phyloP scores from a whole-genome alignment of 2,113 vertebrate species.

The Thunnus maccoyii region DNA sequence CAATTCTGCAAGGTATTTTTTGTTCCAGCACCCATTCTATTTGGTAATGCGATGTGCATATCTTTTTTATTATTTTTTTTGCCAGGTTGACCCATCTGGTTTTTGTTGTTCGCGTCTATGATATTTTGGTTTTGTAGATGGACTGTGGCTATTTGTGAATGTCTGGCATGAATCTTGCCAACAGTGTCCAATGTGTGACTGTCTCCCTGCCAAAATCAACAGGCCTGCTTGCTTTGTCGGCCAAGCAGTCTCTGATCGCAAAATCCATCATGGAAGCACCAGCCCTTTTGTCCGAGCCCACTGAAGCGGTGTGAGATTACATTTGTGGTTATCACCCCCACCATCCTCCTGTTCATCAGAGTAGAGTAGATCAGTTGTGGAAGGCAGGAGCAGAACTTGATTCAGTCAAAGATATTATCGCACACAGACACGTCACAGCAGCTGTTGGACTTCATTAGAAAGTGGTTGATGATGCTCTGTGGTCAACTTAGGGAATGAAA shows the following conservation, averaged over 20 bases:
- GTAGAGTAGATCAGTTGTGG: slow-evolving; percentile 25
- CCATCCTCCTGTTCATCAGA: slow-evolving; percentile 48
- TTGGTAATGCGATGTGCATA: no score
- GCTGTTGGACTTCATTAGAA: slow-evolving; percentile 69
- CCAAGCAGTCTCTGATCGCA: slow-evolving; percentile 62
- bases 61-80: no score
- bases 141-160: slow-evolving; percentile 24
- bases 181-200: slow-evolving; percentile 36
- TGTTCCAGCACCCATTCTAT: no score
- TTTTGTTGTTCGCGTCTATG: slow-evolving; percentile 22
- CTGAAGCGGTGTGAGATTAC: slow-evolving; percentile 70
- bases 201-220: slow-evolving; percentile 68
- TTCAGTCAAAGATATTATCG: slow-evolving; percentile 53
- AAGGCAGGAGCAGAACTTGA: slow-evolving; percentile 38
- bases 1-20: no score
- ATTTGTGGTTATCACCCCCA: slow-evolving; percentile 57
- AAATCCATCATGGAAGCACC: slow-evolving; percentile 58
- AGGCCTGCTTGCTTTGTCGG: slow-evolving; percentile 56
- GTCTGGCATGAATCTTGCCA: slow-evolving; percentile 35
- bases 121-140: slow-evolving; percentile 14
- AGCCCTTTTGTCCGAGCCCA: slow-evolving; percentile 58
- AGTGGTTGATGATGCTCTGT: slow-evolving; percentile 31
- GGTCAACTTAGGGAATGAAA: slow-evolving; percentile 34
- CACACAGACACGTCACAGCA: slow-evolving; percentile 49
- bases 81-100: neutral